A percentile compares a stretch with the other conserved stretches of the same genome.
phyloP scores from a whole-genome alignment of 2,888 invertebrate genomes.

The Craniophora ligustri region DNA sequence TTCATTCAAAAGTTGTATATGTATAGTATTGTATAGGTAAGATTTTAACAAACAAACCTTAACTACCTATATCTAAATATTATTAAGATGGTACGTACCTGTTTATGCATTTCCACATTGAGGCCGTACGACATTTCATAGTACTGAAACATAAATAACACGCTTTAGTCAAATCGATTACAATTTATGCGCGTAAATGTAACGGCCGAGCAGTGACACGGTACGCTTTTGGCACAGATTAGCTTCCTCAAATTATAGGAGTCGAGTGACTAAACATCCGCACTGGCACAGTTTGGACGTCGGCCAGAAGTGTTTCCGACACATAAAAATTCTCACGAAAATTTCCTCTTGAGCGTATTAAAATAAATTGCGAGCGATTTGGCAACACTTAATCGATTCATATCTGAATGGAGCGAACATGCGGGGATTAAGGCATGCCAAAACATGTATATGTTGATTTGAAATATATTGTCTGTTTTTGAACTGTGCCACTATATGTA shows the following conservation, averaged over 20 bases:
- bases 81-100: slow-evolving; percentile 89
- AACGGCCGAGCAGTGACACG: slow-evolving; percentile 71
- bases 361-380: slow-evolving; percentile 88
- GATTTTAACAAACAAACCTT: slow-evolving; percentile 7
- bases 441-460: slow-evolving; percentile 78
- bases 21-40: background rate
- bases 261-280: slow-evolving; percentile 87
- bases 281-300: slow-evolving; percentile 80
- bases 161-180: slow-evolving; percentile 74
- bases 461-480: slow-evolving; percentile 68
- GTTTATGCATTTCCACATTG: slow-evolving; percentile 99
- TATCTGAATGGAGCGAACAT: slow-evolving; percentile 82
- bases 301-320: slow-evolving; percentile 87
- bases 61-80: slow-evolving; percentile 18
- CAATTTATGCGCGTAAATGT: slow-evolving; percentile 70
- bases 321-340: slow-evolving; percentile 86
- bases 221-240: slow-evolving; percentile 83
- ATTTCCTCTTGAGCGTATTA: slow-evolving; percentile 86
- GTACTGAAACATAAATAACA: slow-evolving; percentile 93
- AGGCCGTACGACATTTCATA: slow-evolving; percentile 99
- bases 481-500: slow-evolving; percentile 64
- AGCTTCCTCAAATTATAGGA: slow-evolving; percentile 85
- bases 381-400: slow-evolving; percentile 89
- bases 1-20: slow-evolving; percentile 12
- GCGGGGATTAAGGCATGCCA: slow-evolving; percentile 81